Base-by-base conservation (phyloP, 2,888 invertebrate species). In the Azorinus chamasolen region DNA sequence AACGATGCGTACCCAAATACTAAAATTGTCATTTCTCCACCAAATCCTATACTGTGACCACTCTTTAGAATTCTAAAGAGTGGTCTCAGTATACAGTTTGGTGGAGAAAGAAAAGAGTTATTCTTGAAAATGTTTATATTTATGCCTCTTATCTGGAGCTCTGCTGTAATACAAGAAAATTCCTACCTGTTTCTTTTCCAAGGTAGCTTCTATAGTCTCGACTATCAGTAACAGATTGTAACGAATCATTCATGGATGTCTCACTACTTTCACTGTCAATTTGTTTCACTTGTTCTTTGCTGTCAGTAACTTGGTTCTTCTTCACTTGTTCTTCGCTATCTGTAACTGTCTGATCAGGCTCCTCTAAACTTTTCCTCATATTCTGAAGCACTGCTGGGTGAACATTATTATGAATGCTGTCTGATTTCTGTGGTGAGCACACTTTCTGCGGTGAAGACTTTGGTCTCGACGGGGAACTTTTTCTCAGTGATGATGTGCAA, bases 191-290 rank as follows among this genome's bases (percentile, higher is more conserved):
- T 46, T 87, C 86, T 24, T 83, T 72, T 24, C 88, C 89, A 1
- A 89, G 64, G 64, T 83, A 87, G 53, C 77, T 61, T 69, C 84
- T 83, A 84, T 89, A 91, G 51, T 87, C 83, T 48, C 75, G 65
- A 10, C 25, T 45, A 55, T 80, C 76, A 32, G 5, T 32, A 10
- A 32, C 32, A 32, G 32, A 32, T 10, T 32, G 32, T 4, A 32
- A 4, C 22, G 55, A 39, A n/a, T 46, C 53, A 25, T 20, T 53
- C 12, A 57, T 57, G 10, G 59, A 59, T 48, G 57, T 58, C 37
- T 71, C 66, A 18, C 37, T 25, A 5, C 54, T 51, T 16, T 20
- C 32, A 55, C 59, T 61, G 37, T 64, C 73, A 20, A 25, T 53
- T 8, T 51, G 61, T 43, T 46, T 72, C n/a, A 55, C 39, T 27